Conservation (phyloP, 2,888 invertebrate species). For the Chelonus formosanus region DNA sequence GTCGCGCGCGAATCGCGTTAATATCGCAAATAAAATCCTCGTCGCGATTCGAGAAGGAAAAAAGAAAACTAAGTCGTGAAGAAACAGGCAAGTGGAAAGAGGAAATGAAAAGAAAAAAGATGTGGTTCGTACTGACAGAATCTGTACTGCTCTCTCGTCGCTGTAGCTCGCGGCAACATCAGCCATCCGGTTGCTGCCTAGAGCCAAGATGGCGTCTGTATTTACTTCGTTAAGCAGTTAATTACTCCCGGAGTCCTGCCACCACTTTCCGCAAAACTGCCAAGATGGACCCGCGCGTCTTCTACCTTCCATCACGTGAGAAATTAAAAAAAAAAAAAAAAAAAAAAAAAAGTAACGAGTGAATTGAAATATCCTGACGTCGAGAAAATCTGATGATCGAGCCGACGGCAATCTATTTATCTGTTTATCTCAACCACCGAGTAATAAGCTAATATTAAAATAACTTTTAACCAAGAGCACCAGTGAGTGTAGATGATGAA, state of each 20-base stretch:
- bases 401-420: conserved; percentile 62
- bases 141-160: conserved; percentile 32
- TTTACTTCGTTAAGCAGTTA: conserved; percentile 66
- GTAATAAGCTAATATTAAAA: conserved; percentile 64
- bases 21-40: conserved; percentile 57
- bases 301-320: not conserved
- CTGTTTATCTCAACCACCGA: conserved; percentile 57
- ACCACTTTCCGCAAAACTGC: conserved; percentile 44
- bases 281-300: conserved; percentile 18
- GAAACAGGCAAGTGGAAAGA: conserved; percentile 20
- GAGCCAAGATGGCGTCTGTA: conserved; percentile 61
- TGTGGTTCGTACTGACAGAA: conserved; percentile 45
- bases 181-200: conserved; percentile 41
- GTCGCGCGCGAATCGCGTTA: conserved; percentile 52
- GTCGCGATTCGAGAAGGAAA: conserved; percentile 44
- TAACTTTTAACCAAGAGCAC: conserved; percentile 46
- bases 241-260: conserved; percentile 62
- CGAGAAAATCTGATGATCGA: conserved; percentile 59
- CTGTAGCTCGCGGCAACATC: conserved; percentile 35
- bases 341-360: conserved; percentile 29
- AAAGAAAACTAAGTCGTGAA: conserved; percentile 22
- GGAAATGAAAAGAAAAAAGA: conserved; percentile 33
- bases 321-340: conserved; percentile 9
- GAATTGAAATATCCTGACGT: conserved; percentile 50
- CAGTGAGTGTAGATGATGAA: not conserved